Percentiles rank a stretch among this genome's conserved stretches.
Evolutionary conservation across 2,888 invertebrate species (phyloP).

Genomic region (Caenorhabditis plicata): DNA sequence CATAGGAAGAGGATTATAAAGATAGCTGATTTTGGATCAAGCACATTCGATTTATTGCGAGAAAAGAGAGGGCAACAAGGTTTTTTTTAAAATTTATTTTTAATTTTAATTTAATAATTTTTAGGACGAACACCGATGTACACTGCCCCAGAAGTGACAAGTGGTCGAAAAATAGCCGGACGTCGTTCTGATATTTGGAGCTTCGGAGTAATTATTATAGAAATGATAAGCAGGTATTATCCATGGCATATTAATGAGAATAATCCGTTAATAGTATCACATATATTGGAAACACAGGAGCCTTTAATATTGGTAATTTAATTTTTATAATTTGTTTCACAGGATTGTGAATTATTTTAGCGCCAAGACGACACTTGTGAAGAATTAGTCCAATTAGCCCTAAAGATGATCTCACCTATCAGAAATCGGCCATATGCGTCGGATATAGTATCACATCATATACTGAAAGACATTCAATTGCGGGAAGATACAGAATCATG

Average conservation of each 20-base stretch:
- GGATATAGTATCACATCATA: conserved; percentile 4
- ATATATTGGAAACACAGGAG: conserved; percentile 12
- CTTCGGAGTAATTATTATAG: conserved; percentile 49
- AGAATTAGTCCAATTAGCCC: conserved; percentile 11
- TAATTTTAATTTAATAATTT: neutral
- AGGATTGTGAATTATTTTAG: conserved; percentile 7
- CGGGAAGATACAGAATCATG: too few species aligned
- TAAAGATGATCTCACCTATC: conserved; percentile 13
- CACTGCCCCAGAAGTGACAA: conserved; percentile 48
- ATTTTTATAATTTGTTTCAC: neutral
- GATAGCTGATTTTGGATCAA: conserved; percentile 69
- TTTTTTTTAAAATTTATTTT: neutral
- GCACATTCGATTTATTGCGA: conserved; percentile 53
- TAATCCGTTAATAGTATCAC: conserved; percentile 14
- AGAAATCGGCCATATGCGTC: conserved; percentile 12
- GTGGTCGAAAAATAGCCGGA: conserved; percentile 25
- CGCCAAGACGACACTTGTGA: conserved; percentile 6
- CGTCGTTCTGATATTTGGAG: conserved; percentile 58
- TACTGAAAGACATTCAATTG: conserved; percentile 14
- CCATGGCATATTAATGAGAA: conserved; percentile 47
- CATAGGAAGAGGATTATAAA: conserved; percentile 63
- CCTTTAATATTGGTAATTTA: conserved; percentile 8
- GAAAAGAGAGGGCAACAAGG: conserved; percentile 13
- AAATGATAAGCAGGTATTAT: conserved; percentile 42
- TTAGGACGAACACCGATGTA: conserved; percentile 52